Evolutionary conservation across 2,888 invertebrate species (phyloP).

Genomic region (Drosophila macrospina): DNA sequence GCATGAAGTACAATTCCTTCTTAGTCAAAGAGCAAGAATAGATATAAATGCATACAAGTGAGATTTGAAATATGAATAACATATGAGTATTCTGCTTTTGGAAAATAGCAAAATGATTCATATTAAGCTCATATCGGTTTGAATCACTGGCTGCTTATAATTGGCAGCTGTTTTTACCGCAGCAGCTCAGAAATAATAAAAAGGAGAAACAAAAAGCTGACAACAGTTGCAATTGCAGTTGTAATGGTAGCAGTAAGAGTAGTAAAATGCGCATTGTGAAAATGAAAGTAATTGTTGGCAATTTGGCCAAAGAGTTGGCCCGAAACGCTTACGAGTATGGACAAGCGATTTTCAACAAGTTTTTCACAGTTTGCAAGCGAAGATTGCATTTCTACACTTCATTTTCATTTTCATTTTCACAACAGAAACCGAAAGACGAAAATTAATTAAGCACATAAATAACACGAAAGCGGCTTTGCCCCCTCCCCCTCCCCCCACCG

Average conservation of each 20-base stretch:
- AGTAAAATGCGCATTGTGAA: conserved; percentile 60
- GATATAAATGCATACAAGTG: neutral
- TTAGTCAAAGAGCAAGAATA: no score
- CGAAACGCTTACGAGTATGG: conserved; percentile 55
- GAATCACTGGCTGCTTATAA: conserved; percentile 24
- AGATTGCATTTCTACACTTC: conserved; percentile 56
- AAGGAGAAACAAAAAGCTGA: neutral
- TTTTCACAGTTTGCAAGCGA: conserved; percentile 50
- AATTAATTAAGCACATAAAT: conserved; percentile 74
- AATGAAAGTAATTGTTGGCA: conserved; percentile 74
- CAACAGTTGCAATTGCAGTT: conserved; percentile 26
- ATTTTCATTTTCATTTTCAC: conserved; percentile 48
- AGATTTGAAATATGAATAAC: neutral
- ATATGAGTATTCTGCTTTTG: neutral
- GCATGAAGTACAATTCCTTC: no score
- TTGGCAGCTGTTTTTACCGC: conserved; percentile 30
- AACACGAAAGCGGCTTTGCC: conserved; percentile 64
- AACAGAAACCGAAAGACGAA: conserved; percentile 56
- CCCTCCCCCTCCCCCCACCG: neutral
- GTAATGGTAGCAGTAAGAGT: conserved; percentile 30
- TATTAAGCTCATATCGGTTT: neutral
- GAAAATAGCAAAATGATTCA: conserved; percentile 3
- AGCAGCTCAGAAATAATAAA: conserved; percentile 7
- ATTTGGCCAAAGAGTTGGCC: conserved; percentile 36
- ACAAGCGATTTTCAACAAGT: conserved; percentile 71